phyloP scores from a whole-genome alignment of 2,113 vertebrate species.

The Mus pahari region DNA sequence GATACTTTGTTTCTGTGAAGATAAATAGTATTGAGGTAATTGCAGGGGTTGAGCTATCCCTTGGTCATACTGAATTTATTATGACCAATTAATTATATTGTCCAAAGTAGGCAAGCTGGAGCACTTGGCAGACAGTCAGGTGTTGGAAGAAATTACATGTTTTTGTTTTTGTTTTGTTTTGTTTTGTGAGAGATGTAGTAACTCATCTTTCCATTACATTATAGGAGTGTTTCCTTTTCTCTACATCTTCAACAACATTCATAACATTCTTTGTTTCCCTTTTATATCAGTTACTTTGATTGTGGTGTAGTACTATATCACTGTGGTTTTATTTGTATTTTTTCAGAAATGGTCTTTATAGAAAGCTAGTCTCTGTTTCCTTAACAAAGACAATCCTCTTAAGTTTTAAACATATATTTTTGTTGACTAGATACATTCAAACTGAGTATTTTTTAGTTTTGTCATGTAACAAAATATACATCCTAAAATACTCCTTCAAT shows the following conservation, averaged over 20 bases:
- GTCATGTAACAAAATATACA: background rate
- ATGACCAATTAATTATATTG: background rate
- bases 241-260: background rate
- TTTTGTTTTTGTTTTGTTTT: background rate
- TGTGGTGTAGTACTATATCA: background rate
- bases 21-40: background rate
- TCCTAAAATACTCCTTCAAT: background rate
- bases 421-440: background rate
- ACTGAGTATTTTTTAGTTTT: background rate
- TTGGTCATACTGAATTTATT: background rate
- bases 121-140: too few species aligned
- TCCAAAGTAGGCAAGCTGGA: background rate
- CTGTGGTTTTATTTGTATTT: background rate
- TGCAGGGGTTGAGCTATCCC: rapidly evolving
- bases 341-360: background rate
- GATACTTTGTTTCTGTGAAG: too few species aligned
- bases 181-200: background rate
- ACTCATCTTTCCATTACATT: too few species aligned
- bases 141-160: background rate
- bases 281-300: background rate
- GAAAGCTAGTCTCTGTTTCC: background rate
- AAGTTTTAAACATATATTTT: constrained; percentile 23
- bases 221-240: too few species aligned
- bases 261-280: background rate
- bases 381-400: background rate